A percentile compares a stretch with the other conserved stretches of the same genome.
Conservation (phyloP, 2,888 invertebrate species). For the Therioaphis trifolii region DNA sequence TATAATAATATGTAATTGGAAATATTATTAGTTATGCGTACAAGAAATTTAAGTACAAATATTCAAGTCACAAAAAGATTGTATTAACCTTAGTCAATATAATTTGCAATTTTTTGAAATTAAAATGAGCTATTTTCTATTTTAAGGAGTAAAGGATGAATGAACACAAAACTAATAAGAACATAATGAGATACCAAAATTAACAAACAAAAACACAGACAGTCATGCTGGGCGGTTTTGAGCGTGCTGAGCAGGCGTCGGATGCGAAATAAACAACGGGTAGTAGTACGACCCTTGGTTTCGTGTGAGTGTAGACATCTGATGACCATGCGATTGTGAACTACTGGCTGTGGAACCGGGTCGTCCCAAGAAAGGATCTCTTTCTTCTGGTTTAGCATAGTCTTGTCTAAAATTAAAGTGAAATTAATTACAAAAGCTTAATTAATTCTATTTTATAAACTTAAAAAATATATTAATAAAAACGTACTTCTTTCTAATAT, state of each 20-base stretch:
- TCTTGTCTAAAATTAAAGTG: constrained; percentile 74
- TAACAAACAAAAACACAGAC: constrained; percentile 63
- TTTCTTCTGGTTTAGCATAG: constrained; percentile 86
- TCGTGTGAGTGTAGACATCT: constrained; percentile 68
- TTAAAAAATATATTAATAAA: constrained; percentile 4
- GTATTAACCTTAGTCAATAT: constrained; percentile 7
- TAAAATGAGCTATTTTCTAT: not conserved
- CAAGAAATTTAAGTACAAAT: not conserved
- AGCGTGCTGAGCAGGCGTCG: constrained; percentile 63
- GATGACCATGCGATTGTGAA: constrained; percentile 71
- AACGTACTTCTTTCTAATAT: constrained; percentile 87
- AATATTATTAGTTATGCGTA: constrained; percentile 33
- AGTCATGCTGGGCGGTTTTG: constrained; percentile 64
- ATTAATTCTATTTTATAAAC: not conserved
- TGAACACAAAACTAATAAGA: constrained; percentile 43
- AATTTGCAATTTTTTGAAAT: not conserved
- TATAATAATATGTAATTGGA: not conserved
- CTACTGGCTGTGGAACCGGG: constrained; percentile 73
- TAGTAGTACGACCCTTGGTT: constrained; percentile 78
- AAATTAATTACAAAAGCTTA: constrained; percentile 50
- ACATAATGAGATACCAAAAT: constrained; percentile 63
- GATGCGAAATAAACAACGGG: constrained; percentile 67
- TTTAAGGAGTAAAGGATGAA: constrained; percentile 34
- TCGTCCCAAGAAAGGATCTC: constrained; percentile 81
- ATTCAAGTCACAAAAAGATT: constrained; percentile 8